Base-by-base conservation (phyloP, 2,113 vertebrate genomes). In the Heteronetta atricapilla region DNA sequence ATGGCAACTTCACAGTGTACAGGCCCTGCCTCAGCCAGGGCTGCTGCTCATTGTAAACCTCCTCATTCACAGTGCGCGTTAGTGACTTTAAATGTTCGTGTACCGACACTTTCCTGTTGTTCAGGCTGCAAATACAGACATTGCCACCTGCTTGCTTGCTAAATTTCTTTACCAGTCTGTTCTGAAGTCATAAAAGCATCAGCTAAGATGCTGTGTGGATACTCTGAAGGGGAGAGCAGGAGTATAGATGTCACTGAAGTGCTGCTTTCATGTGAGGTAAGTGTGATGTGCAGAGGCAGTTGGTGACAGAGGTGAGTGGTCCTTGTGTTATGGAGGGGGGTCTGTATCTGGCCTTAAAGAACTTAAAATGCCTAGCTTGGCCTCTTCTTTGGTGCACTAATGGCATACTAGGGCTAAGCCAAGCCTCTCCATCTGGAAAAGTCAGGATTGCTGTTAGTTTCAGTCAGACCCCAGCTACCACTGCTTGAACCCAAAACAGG, bases 1-100 rank as follows among this genome's bases (percentile, higher is more conserved):
- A 31, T 0, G 13, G 52, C 23, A 19, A 15, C 22, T 67, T 38
- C 36, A 15, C 21, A 8, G 36, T 31, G 53, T 28, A 46, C 8
- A 59, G 52, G 53, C 63, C 44, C 83, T 11, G 3, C 56, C 28
- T 36, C 20, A 52, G 80, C 48, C 76, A 28, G 60, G 17, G 60
- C 31, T 55, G 31, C 77, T 55, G 48, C 46, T 52, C 3, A 0
- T 21, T 42, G 31, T 16, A 67, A 76, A 22, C 22, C 0, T 1
- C 0, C 1, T 59, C 48, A 42, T 4, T n/a, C 5, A 1, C 6
- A 22, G 11, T 29, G 3, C 2, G 13, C 16, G 20, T 36, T 69
- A 68, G 20, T 3, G 20, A 59, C 23, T 1, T 2, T 40, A 26
- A 28, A 42, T 3, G 52, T 42, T 44, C 40, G 36, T 22, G 28